These are phyloP conservation scores for Andrena flavipes DNA, from an alignment of 2,888 invertebrate species.

Conservation along the genomic window DNA sequence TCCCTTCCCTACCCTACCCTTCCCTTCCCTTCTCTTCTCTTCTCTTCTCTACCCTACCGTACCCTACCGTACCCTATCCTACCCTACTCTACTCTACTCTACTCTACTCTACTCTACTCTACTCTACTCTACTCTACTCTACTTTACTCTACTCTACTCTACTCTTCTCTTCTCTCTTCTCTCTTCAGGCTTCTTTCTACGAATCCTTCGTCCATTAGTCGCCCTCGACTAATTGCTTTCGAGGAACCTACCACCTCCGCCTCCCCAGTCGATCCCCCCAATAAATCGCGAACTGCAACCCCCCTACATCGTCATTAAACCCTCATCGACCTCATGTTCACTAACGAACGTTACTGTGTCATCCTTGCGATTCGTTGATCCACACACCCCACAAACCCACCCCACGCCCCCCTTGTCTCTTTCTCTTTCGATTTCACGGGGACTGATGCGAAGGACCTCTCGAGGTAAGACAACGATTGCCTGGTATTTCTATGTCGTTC, in stretches of 20 bases:
- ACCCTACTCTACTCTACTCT: too few species aligned
- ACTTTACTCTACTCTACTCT: too few species aligned
- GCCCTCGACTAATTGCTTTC: constrained; percentile 49
- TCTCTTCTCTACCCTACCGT: too few species aligned
- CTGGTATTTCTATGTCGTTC: constrained; percentile 61
- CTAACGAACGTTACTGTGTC: constrained; percentile 65
- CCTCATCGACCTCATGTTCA: constrained; percentile 68
- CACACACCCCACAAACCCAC: constrained; percentile 6
- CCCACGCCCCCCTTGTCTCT: neutral
- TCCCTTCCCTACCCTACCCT: too few species aligned
- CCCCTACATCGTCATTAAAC: constrained; percentile 61
- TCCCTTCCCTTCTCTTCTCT: too few species aligned
- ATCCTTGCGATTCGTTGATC: constrained; percentile 59
- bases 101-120: too few species aligned
- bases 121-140: too few species aligned
- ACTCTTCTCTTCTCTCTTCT: neutral
- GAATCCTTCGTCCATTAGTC: constrained; percentile 41
- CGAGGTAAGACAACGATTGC: constrained; percentile 69
- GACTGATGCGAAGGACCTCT: constrained; percentile 60
- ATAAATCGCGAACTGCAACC: constrained; percentile 47
- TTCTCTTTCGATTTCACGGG: constrained; percentile 52
- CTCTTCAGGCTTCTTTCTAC: constrained; percentile 26
- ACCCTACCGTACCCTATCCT: too few species aligned
- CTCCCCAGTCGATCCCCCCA: constrained; percentile 26
- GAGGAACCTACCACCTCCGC: constrained; percentile 37